A percentile compares a stretch with the other conserved stretches of the same genome.
phyloP scores from a whole-genome alignment of 2,113 vertebrate species.

The Nerophis lumbriciformis region DNA sequence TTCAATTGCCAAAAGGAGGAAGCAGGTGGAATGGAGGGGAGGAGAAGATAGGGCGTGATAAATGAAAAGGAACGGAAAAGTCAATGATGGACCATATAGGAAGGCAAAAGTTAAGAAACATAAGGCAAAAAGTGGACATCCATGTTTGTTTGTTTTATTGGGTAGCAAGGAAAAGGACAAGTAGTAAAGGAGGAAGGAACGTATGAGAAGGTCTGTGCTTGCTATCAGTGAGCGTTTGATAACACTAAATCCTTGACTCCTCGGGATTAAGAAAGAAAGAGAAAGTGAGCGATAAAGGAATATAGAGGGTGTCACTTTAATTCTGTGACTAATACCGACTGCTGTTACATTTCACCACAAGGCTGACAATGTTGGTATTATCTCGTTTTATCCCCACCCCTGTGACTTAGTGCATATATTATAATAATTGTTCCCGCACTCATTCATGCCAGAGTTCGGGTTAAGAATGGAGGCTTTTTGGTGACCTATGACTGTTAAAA shows the following conservation, averaged over 20 bases:
- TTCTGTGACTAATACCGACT: slow-evolving; percentile 31
- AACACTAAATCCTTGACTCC: slow-evolving; percentile 7
- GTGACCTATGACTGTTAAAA: background rate
- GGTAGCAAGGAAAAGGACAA: background rate
- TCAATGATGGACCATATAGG: background rate
- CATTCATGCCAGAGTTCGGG: slow-evolving; percentile 31
- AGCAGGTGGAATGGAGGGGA: slow-evolving; percentile 6
- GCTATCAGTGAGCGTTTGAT: slow-evolving; percentile 32
- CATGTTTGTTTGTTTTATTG: no score
- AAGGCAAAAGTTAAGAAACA: background rate
- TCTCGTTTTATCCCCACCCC: slow-evolving; percentile 34
- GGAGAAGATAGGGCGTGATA: slow-evolving; percentile 7
- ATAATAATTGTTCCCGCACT: slow-evolving; percentile 43
- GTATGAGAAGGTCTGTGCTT: background rate
- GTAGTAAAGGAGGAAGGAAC: background rate
- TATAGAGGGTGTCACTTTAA: slow-evolving; percentile 32
- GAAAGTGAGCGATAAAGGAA: slow-evolving; percentile 26
- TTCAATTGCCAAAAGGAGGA: slow-evolving; percentile 11
- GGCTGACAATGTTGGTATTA: slow-evolving; percentile 33
- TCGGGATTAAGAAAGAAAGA: slow-evolving; percentile 33
- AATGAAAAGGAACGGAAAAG: background rate
- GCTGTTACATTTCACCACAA: slow-evolving; percentile 34
- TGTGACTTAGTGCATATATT: slow-evolving; percentile 16
- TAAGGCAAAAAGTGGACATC: background rate
- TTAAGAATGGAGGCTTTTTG: slow-evolving; percentile 38